Percentiles rank a stretch among this genome's conserved stretches.
These are phyloP conservation scores for Bolinopsis microptera DNA, from an alignment of 37 sponge, comb jelly and placozoan genomes.

Conservation along the genomic window DNA sequence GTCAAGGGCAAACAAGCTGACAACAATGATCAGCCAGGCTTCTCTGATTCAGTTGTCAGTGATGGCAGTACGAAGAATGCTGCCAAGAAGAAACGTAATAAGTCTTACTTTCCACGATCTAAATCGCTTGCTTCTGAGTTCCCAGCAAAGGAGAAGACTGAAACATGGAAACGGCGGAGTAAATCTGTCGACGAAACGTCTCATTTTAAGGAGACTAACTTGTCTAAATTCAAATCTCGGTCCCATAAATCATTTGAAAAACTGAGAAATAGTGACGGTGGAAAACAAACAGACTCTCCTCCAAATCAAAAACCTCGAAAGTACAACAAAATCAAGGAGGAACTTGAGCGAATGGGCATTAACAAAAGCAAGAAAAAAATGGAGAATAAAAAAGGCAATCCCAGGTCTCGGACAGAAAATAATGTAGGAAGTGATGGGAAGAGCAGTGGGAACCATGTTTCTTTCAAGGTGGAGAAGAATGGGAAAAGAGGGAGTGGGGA, in stretches of 20 bases:
- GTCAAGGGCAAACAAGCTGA: background rate
- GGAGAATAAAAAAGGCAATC: background rate
- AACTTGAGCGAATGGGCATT: slow-evolving; percentile 17
- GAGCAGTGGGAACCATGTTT: background rate
- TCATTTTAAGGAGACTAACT: slow-evolving; percentile 15
- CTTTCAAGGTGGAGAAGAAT: slow-evolving; percentile 30
- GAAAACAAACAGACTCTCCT: background rate
- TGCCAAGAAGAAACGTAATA: slow-evolving; percentile 40
- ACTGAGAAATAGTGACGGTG: background rate
- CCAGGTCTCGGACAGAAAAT: background rate
- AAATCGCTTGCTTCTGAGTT: slow-evolving; percentile 38
- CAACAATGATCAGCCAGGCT: slow-evolving; percentile 4
- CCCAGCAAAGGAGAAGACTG: background rate
- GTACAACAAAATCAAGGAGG: slow-evolving; percentile 56
- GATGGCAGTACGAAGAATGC: slow-evolving; percentile 39
- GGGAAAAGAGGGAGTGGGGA: background rate
- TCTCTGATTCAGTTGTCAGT: slow-evolving; percentile 36
- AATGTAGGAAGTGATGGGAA: background rate
- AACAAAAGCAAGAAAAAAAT: slow-evolving; percentile 11
- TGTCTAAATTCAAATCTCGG: slow-evolving; percentile 10
- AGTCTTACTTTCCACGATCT: slow-evolving; percentile 31
- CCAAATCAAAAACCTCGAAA: slow-evolving; percentile 4
- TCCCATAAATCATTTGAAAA: slow-evolving; percentile 57
- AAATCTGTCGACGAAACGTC: background rate
- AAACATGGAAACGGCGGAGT: background rate